Percentiles rank a stretch among this genome's conserved stretches.
Conservation (phyloP, 2,113 vertebrate genomes). For the Xenotilapia caudafasciata region DNA sequence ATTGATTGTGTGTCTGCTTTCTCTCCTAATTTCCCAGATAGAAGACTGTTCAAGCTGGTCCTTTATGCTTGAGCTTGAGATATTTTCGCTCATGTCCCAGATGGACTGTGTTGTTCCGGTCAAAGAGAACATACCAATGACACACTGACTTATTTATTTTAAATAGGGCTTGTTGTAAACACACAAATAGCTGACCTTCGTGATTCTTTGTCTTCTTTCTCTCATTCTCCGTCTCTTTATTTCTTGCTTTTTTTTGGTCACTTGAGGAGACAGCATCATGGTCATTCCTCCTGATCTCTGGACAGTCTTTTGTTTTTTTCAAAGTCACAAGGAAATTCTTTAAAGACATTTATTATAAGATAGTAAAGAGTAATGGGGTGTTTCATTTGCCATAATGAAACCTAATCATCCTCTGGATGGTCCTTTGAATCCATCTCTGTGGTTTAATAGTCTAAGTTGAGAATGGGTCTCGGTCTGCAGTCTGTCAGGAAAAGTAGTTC, state of each 20-base stretch:
- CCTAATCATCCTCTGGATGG: conserved; percentile 44
- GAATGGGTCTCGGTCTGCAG: neutral
- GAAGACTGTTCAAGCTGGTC: conserved; percentile 16
- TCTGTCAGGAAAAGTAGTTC: conserved; percentile 3
- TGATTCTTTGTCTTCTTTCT: neutral
- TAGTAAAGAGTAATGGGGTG: conserved; percentile 61
- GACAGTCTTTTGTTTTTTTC: neutral
- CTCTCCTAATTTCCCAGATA: conserved; percentile 18
- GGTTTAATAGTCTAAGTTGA: conserved; percentile 46
- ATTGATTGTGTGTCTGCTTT: neutral
- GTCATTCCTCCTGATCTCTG: conserved; percentile 11
- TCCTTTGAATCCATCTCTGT: conserved; percentile 56
- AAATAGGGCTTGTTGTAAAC: conserved; percentile 25
- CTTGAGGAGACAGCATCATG: conserved; percentile 1
- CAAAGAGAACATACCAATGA: conserved; percentile 28
- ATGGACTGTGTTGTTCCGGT: conserved; percentile 39
- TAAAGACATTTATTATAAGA: conserved; percentile 55
- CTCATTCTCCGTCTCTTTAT: neutral
- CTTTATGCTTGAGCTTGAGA: conserved; percentile 17
- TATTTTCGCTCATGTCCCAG: conserved; percentile 29
- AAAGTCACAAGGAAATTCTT: conserved; percentile 24
- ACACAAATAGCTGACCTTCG: conserved; percentile 45
- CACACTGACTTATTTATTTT: conserved; percentile 58
- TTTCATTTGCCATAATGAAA: conserved; percentile 67
- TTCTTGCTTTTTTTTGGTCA: neutral